phyloP scores from a whole-genome alignment of 2,797 vertebrate genomes.

The Peromyscus melanophrys region DNA sequence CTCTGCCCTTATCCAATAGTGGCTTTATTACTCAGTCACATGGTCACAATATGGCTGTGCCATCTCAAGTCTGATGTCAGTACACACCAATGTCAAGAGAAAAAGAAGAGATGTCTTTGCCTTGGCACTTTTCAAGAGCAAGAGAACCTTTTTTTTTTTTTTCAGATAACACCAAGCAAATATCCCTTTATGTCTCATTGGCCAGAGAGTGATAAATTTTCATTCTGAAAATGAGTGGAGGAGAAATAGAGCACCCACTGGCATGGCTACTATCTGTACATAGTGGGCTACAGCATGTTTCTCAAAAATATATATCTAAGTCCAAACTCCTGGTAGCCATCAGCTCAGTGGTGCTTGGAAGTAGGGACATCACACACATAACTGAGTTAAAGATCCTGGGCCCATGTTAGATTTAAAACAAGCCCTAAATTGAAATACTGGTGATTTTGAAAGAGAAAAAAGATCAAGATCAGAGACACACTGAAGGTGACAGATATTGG shows the following conservation, averaged over 20 bases:
- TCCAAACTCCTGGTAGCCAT: background rate
- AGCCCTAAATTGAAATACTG: background rate
- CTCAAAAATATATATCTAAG: background rate
- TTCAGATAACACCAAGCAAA: slow-evolving; percentile 3
- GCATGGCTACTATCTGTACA: background rate
- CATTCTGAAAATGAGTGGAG: background rate
- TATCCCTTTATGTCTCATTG: background rate
- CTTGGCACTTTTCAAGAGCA: slow-evolving; percentile 14
- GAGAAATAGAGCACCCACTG: background rate
- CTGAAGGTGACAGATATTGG: background rate
- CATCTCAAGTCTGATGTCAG: background rate
- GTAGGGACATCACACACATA: background rate
- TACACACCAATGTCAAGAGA: background rate
- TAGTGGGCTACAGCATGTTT: background rate
- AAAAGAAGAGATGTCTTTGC: background rate
- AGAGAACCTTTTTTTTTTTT: background rate
- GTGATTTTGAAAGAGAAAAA: background rate
- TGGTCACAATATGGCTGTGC: background rate
- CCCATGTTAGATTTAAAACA: background rate
- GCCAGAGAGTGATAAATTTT: background rate
- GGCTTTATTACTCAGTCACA: background rate
- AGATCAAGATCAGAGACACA: background rate
- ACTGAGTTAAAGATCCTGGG: background rate
- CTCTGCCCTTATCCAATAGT: background rate
- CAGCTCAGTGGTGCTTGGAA: background rate